Base-by-base conservation (phyloP, 2,797 vertebrate species). In the Bovichtus variegatus region DNA sequence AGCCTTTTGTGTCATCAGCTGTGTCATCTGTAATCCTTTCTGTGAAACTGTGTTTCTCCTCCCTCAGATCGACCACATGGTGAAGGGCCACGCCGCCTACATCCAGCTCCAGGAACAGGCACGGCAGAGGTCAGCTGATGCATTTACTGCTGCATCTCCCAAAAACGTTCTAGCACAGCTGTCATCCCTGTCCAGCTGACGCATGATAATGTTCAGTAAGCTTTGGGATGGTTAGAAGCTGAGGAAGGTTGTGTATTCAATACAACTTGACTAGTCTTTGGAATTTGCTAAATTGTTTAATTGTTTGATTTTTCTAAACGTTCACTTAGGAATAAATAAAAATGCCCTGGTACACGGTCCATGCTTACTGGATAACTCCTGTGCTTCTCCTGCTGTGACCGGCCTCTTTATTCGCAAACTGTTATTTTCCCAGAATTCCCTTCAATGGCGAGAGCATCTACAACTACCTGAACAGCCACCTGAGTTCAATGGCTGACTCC, bases 21-120 rank as follows among this genome's bases (percentile, higher is more conserved):
- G 34, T 47, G 23, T 76, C 38, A 50, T 36, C 2, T 57, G 19
- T 78, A 6, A 34, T 70, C 2, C 25, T 27, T 18, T 69, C 9
- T 21, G 16, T 53, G 19, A 9, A 19, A 59, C 19, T 5, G 0
- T 25, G 6, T 43, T 49, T 73, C 50, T 80, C 62, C 93, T 92
- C 65, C 41, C 36, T 78, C 94, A 99, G 98, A 96, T 99, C 61
- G 98, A 99, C 58, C 97, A 98, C 27, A 47, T 98, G 81, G 95
- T 99, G 44, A 95, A 90, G 61, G 95, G 97, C 79, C 98, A 99
- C 2, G 83, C 93, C 1, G 96, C 97, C 55, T 98, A 95, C 91
- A 64, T 90, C 1, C 96, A 97, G 87, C 91, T 99, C 44, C 94
- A 97, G 85, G 93, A 95, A 57, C 94, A 93, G 89, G 96, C 95